phyloP scores from a whole-genome alignment of 53 echinoderm and acorn worm species.

The Echinometra lucunter region DNA sequence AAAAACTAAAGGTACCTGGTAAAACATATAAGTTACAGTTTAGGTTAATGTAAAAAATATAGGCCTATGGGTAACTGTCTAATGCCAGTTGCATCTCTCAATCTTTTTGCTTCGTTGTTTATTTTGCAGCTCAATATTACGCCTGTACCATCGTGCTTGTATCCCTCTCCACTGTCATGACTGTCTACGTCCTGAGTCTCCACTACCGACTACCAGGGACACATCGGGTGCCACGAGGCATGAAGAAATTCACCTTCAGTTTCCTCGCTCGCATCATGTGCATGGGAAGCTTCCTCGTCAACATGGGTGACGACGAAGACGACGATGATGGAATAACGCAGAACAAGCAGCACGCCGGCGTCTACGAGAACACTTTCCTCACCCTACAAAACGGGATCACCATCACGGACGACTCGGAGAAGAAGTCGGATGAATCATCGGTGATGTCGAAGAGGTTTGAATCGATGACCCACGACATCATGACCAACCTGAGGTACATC shows the following conservation, averaged over 20 bases:
- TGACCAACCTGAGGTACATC: slow-evolving; percentile 70
- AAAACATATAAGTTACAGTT: too few relatives aligned
- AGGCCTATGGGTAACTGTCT: background rate
- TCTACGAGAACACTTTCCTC: slow-evolving; percentile 64
- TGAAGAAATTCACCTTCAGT: slow-evolving; percentile 74
- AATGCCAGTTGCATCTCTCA: background rate
- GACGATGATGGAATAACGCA: slow-evolving; percentile 56
- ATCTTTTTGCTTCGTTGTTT: background rate
- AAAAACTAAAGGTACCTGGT: too few relatives aligned
- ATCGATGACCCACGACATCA: slow-evolving; percentile 60
- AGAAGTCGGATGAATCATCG: slow-evolving; percentile 37
- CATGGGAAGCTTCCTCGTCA: slow-evolving; percentile 56
- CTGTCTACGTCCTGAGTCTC: slow-evolving; percentile 84
- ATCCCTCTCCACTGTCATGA: slow-evolving; percentile 79
- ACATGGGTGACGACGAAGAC: slow-evolving; percentile 8
- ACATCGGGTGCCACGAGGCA: slow-evolving; percentile 82
- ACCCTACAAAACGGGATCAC: slow-evolving; percentile 47
- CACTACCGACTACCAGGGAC: slow-evolving; percentile 88
- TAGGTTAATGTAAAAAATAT: too few relatives aligned
- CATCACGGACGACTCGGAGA: slow-evolving; percentile 23
- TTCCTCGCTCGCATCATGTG: slow-evolving; percentile 76
- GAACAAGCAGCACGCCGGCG: slow-evolving; percentile 8
- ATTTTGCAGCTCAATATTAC: slow-evolving; percentile 83
- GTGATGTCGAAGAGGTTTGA: slow-evolving; percentile 67
- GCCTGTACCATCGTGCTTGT: slow-evolving; percentile 82